Evolutionary conservation across 2,888 invertebrate genomes (phyloP).

Genomic region (Cerastis rubricosa): DNA sequence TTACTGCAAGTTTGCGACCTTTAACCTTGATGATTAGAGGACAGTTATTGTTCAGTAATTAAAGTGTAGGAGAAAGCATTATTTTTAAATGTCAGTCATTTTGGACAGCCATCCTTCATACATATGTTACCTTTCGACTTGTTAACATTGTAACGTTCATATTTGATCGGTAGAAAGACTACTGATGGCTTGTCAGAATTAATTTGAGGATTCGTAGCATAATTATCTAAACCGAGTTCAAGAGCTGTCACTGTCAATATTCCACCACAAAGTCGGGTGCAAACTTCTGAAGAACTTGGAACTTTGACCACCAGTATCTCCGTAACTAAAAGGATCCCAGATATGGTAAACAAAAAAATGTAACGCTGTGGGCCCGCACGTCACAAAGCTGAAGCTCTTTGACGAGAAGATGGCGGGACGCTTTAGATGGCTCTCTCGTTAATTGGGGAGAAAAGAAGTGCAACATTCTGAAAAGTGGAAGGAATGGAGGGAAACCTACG

Average conservation of each 20-base stretch:
- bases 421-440: too few relatives aligned
- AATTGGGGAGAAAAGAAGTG: too few relatives aligned
- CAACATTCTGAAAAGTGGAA: too few relatives aligned
- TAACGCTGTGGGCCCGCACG: too few relatives aligned
- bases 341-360: too few relatives aligned
- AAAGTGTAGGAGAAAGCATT: constrained; percentile 40
- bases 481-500: too few relatives aligned
- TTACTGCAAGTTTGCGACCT: constrained; percentile 24
- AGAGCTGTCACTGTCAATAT: background rate
- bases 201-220: background rate
- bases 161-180: background rate
- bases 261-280: too few relatives aligned
- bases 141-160: constrained; percentile 1
- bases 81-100: constrained; percentile 7
- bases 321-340: too few relatives aligned
- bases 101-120: constrained; percentile 2
- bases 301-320: too few relatives aligned
- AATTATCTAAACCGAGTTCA: background rate
- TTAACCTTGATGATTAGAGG: constrained; percentile 13
- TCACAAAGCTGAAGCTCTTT: too few relatives aligned
- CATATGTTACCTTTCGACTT: background rate
- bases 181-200: background rate
- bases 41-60: constrained; percentile 18
- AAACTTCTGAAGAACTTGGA: too few relatives aligned
- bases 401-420: too few relatives aligned